Evolutionary conservation across 2,888 invertebrate genomes (phyloP).

Genomic region (Orthosia gothica): DNA sequence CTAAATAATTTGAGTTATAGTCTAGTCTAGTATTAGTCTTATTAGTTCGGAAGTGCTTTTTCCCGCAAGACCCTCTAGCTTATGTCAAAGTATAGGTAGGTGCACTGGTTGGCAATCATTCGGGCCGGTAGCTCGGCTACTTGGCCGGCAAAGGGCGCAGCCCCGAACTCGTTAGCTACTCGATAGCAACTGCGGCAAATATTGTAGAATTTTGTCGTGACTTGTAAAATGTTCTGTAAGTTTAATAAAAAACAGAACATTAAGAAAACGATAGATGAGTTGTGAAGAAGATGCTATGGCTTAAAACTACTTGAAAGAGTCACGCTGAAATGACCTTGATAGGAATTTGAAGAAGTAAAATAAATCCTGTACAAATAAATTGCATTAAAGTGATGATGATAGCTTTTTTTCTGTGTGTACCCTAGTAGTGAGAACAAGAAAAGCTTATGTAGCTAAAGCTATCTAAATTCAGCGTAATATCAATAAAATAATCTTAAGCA

Average conservation of each 20-base stretch:
- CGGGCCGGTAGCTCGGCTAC: constrained; percentile 29
- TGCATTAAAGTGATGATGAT: not conserved
- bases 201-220: not conserved
- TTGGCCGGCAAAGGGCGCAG: constrained; percentile 35
- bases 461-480: too few species aligned
- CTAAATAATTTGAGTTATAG: too few species aligned
- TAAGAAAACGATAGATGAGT: too few species aligned
- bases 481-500: too few species aligned
- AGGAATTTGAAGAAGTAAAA: not conserved
- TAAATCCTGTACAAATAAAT: not conserved
- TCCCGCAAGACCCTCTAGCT: not conserved
- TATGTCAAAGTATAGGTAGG: constrained; percentile 13
- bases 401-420: too few species aligned
- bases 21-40: too few species aligned
- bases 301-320: too few species aligned
- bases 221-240: not conserved
- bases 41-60: not conserved
- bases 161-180: constrained; percentile 29
- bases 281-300: too few species aligned
- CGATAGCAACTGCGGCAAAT: not conserved
- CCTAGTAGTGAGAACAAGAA: too few species aligned
- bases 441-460: too few species aligned
- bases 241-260: not conserved
- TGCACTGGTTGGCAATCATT: constrained; percentile 50
- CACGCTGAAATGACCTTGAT: too few species aligned